A percentile compares a stretch with the other conserved stretches of the same genome.
Conservation (phyloP, 1,140 invertebrate genomes). For the Danaus melanippus region DNA sequence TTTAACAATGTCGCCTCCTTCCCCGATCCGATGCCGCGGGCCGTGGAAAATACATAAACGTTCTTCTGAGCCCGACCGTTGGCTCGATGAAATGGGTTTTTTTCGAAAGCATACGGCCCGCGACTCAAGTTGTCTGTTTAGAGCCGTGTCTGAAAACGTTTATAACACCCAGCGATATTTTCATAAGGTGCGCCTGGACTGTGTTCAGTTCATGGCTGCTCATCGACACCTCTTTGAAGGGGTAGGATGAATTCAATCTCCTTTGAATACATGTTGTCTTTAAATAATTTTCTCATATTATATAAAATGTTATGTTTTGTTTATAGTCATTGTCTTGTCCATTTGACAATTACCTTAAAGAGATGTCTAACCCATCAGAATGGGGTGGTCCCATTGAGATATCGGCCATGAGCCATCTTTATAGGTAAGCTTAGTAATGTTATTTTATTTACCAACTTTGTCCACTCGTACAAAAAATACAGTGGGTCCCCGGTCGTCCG, state of each 20-base stretch:
- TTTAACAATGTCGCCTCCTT: constrained; percentile 56
- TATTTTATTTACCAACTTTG: too few relatives aligned
- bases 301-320: constrained; percentile 26
- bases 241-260: constrained; percentile 41
- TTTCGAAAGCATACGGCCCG: constrained; percentile 87
- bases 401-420: constrained; percentile 79
- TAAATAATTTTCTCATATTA: constrained; percentile 27
- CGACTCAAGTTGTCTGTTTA: constrained; percentile 88
- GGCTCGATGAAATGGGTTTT: constrained; percentile 82
- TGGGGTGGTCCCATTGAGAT: constrained; percentile 81
- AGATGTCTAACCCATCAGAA: constrained; percentile 79
- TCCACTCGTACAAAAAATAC: too few relatives aligned
- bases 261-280: constrained; percentile 18
- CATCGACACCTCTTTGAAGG: constrained; percentile 69
- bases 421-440: constrained; percentile 67
- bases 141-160: constrained; percentile 88
- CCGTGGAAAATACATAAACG: constrained; percentile 66
- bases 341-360: constrained; percentile 77
- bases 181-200: constrained; percentile 80
- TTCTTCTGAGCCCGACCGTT: constrained; percentile 76
- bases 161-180: constrained; percentile 85
- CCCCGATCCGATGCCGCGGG: constrained; percentile 58
- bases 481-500: too few relatives aligned
- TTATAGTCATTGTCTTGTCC: constrained; percentile 73
- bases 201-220: constrained; percentile 79